Percentiles rank a stretch among this genome's conserved stretches.
Conservation (phyloP, 2,888 invertebrate species). For the Encarsia formosa region DNA sequence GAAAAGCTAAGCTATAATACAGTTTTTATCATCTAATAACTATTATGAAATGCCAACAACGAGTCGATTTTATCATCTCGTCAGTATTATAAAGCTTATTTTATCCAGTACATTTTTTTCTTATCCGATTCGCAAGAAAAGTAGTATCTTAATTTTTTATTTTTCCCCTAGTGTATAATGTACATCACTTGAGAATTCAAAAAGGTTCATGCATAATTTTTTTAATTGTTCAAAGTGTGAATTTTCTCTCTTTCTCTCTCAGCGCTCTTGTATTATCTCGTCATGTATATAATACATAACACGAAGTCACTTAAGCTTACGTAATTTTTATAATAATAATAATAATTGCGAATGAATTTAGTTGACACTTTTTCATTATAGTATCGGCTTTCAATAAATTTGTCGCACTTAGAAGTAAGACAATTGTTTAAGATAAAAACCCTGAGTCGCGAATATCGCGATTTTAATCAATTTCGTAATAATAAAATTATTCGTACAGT, state of each 20-base stretch:
- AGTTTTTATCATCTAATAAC: slow-evolving; percentile 32
- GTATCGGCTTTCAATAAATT: too few species aligned
- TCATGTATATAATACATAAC: slow-evolving; percentile 21
- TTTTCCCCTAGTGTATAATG: slow-evolving; percentile 20
- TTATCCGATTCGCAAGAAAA: slow-evolving; percentile 14
- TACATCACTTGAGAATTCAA: slow-evolving; percentile 20
- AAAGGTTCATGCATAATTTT: not conserved
- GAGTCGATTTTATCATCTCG: slow-evolving; percentile 15
- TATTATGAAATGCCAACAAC: slow-evolving; percentile 37
- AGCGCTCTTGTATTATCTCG: slow-evolving; percentile 1
- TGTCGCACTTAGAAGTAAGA: too few species aligned
- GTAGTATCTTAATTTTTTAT: slow-evolving; percentile 1
- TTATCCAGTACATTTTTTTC: slow-evolving; percentile 9
- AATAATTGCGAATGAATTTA: too few species aligned
- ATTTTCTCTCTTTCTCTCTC: slow-evolving; percentile 11
- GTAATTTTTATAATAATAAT: too few species aligned
- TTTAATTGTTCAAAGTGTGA: too few species aligned
- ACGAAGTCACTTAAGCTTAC: slow-evolving; percentile 12
- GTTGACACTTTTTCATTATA: too few species aligned
- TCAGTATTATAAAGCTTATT: slow-evolving; percentile 16
- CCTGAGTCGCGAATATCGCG: too few species aligned
- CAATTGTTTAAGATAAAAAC: too few species aligned
- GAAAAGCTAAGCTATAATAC: slow-evolving; percentile 39
- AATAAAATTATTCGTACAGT: too few species aligned
- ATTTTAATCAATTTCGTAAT: too few species aligned